Conservation (phyloP, 2,113 vertebrate genomes). For the Reinhardtius hippoglossoides region DNA sequence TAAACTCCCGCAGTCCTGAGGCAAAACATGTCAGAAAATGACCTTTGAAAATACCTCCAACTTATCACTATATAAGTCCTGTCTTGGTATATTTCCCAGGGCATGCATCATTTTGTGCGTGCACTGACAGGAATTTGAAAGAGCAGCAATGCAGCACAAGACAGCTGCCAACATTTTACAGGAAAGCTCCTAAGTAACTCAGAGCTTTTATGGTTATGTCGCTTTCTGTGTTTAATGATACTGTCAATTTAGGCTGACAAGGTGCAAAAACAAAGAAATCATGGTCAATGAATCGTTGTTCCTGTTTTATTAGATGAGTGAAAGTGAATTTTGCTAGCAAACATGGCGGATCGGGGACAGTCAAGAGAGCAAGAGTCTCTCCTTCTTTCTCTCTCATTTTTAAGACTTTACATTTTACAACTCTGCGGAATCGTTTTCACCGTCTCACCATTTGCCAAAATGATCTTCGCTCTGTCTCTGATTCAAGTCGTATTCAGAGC, state of each 20-base stretch:
- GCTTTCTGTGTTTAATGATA: slow-evolving; percentile 5
- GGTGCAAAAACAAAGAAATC: neutral
- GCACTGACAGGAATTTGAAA: slow-evolving; percentile 10
- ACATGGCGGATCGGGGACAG: neutral
- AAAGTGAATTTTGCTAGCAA: neutral
- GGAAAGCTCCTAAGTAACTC: neutral
- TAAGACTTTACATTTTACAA: slow-evolving; percentile 25
- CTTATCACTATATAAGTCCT: slow-evolving; percentile 15
- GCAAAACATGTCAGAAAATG: slow-evolving; percentile 29
- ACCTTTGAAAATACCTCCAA: slow-evolving; percentile 33
- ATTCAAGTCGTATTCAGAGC: slow-evolving; percentile 41
- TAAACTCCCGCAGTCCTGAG: slow-evolving; percentile 18
- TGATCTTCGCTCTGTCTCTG: slow-evolving; percentile 54
- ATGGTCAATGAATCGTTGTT: neutral
- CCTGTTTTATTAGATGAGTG: neutral
- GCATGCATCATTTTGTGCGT: slow-evolving; percentile 16
- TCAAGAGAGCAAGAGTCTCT: slow-evolving; percentile 17
- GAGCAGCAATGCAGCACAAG: slow-evolving; percentile 2
- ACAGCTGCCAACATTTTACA: slow-evolving; percentile 15
- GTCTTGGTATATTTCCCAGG: slow-evolving; percentile 8
- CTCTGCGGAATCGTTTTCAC: slow-evolving; percentile 37
- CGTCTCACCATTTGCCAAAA: slow-evolving; percentile 40
- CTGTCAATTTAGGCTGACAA: slow-evolving; percentile 18
- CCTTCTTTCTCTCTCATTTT: neutral
- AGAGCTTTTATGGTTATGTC: slow-evolving; percentile 14